Conservation (phyloP, 2,797 vertebrate species). For the Sarcophilus harrisii region DNA sequence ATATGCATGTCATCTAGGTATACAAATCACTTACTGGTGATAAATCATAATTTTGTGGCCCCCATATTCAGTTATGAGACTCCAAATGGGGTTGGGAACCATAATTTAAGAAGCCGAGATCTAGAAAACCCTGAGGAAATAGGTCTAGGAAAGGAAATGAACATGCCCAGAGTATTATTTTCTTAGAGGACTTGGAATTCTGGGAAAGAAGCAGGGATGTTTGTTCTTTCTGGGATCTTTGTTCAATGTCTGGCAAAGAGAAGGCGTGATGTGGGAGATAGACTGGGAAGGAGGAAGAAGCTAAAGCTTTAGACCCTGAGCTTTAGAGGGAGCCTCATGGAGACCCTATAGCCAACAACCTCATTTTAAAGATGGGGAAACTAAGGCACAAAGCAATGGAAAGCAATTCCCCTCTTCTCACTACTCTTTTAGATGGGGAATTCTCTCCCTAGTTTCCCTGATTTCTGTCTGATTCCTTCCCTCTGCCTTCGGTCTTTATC, state of each 20-base stretch:
- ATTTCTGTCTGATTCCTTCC: not conserved
- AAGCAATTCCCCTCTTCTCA: not conserved
- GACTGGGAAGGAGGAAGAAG: not conserved
- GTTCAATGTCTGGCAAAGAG: not conserved
- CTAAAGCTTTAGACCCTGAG: not conserved
- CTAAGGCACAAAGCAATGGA: not conserved
- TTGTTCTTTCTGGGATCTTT: not conserved
- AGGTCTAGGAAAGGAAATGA: not conserved
- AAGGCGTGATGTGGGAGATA: not conserved
- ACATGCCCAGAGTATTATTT: not conserved
- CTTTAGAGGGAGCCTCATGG: not conserved
- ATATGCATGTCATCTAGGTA: too few relatives aligned
- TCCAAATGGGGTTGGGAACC: too few relatives aligned
- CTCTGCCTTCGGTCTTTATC: not conserved
- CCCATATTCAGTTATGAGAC: too few relatives aligned
- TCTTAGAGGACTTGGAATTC: not conserved
- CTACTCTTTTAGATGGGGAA: not conserved
- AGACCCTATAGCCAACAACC: not conserved
- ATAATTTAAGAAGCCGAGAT: too few relatives aligned
- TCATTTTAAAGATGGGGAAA: not conserved
- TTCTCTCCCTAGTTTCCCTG: not conserved
- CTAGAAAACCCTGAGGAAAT: not conserved
- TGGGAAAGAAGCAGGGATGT: not conserved
- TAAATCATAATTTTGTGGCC: too few relatives aligned
- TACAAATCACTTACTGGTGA: too few relatives aligned